Evolutionary conservation across 2,113 vertebrate species (phyloP).

Genomic region (Gasterosteus aculeatus): DNA sequence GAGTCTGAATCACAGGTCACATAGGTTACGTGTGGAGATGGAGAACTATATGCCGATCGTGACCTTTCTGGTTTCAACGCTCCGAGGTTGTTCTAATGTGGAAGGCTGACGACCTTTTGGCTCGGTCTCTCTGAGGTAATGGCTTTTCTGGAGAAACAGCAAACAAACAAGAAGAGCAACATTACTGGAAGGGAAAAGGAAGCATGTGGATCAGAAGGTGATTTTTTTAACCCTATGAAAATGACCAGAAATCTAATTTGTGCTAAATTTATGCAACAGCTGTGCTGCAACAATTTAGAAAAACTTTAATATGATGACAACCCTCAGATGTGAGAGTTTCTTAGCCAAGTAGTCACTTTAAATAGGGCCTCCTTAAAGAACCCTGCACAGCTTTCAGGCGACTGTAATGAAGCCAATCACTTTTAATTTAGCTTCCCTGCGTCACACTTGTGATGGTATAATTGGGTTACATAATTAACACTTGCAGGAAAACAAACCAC

Average conservation of each 20-base stretch:
- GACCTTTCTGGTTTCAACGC: slow-evolving; percentile 51
- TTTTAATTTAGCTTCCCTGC: slow-evolving; percentile 76
- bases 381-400: slow-evolving; percentile 58
- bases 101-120: slow-evolving; percentile 29
- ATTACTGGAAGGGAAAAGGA: slow-evolving; percentile 8
- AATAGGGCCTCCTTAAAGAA: slow-evolving; percentile 63
- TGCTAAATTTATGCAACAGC: slow-evolving; percentile 32
- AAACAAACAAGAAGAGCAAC: slow-evolving; percentile 42
- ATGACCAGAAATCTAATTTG: slow-evolving; percentile 52
- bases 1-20: slow-evolving; percentile 24
- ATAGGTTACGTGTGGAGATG: slow-evolving; percentile 10
- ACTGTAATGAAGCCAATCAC: slow-evolving; percentile 79
- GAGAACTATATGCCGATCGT: slow-evolving; percentile 47
- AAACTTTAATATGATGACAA: slow-evolving; percentile 53
- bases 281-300: slow-evolving; percentile 30
- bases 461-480: slow-evolving; percentile 81
- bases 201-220: slow-evolving; percentile 3
- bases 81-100: slow-evolving; percentile 30
- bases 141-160: slow-evolving; percentile 25
- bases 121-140: slow-evolving; percentile 28
- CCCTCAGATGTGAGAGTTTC: slow-evolving; percentile 37
- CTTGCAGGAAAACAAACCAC: slow-evolving; percentile 72
- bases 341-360: slow-evolving; percentile 61
- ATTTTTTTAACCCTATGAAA: slow-evolving; percentile 36
- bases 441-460: slow-evolving; percentile 73